Evolutionary conservation across 2,113 vertebrate species (phyloP), one percentile per base, ranked within the genome.

Genomic region (Furnarius figulus): DNA sequence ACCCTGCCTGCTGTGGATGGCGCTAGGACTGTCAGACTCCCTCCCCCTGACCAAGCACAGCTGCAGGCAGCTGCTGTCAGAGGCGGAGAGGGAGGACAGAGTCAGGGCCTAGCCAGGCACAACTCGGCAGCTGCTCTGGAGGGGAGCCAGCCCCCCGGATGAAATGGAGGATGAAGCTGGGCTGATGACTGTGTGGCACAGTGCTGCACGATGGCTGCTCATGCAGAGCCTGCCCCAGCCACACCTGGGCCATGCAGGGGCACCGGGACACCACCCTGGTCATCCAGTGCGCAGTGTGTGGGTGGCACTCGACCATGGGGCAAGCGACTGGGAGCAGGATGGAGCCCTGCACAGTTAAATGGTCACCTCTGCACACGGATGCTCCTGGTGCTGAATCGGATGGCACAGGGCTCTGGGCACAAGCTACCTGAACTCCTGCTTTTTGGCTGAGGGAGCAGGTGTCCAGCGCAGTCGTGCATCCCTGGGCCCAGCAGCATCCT

Each of bases 51-150:
- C 47, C 56, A 4, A 52, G 66, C 70, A 81, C 89, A 95, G 91
- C 93, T 87, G 91, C 33, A 4, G 79, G 75, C 75, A 72, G 87
- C 94, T 72, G 87, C 90, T 85, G 85, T 85, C 63, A 42, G 73
- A 50, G 46, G 25, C 1, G 4, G 70, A 50, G 62, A 65, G 67
- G 37, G 35, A 88, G 91, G 83, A 61, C 0, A 31, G 89, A 89
- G 83, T 52, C 2, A 3, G 42, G 76, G 68, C 85, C 55, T 72
- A 9, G 5, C 52, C 2, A 37, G 67, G 86, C 85, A 74, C 2
- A 12, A 68, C 66, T 88, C n/a, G 1, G 75, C 95, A 95, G 91
- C 94, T 97, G 93, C 93, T 91, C 77, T 96, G 94, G 95, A 96
- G 89, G 66, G 89, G 77, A 92, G 95, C 96, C 95, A 96, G 93